These are phyloP conservation scores for Copsychus sechellarum DNA, from an alignment of 2,113 vertebrate genomes.

Conservation along the genomic window DNA sequence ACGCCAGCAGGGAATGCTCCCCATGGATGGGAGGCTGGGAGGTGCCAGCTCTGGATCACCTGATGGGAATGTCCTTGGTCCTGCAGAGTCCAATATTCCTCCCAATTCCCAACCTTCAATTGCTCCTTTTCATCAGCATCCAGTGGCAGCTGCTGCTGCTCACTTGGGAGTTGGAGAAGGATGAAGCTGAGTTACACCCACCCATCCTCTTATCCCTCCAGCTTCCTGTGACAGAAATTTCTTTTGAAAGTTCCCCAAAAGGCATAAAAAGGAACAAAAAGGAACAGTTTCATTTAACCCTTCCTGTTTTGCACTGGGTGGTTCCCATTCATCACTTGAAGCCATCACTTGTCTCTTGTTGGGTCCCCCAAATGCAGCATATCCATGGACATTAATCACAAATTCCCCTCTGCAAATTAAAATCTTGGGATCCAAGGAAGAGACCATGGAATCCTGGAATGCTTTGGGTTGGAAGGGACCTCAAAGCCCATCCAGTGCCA, in stretches of 20 bases:
- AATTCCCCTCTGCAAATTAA: background rate
- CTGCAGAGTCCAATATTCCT: background rate
- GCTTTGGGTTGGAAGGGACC: background rate
- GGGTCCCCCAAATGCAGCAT: background rate
- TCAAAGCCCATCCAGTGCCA: rapidly evolving
- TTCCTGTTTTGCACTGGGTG: background rate
- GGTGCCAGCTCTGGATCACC: background rate
- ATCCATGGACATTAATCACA: background rate
- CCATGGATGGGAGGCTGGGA: background rate
- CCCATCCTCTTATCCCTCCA: constrained; percentile 29
- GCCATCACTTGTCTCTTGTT: background rate
- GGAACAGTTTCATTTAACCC: constrained; percentile 4
- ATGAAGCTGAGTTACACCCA: constrained; percentile 30
- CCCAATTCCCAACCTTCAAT: background rate
- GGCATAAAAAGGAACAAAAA: constrained; percentile 11
- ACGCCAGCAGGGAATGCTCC: rapidly evolving
- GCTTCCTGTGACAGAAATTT: background rate
- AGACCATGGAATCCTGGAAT: background rate
- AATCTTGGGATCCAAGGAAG: background rate
- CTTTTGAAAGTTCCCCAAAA: constrained; percentile 43
- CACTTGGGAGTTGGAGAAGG: constrained; percentile 20
- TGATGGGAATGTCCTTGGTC: rapidly evolving
- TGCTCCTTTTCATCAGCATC: background rate
- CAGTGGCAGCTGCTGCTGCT: constrained; percentile 21
- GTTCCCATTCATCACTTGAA: background rate